Evolutionary conservation across 2,113 vertebrate species (phyloP).

Genomic region (Notechis scutatus): DNA sequence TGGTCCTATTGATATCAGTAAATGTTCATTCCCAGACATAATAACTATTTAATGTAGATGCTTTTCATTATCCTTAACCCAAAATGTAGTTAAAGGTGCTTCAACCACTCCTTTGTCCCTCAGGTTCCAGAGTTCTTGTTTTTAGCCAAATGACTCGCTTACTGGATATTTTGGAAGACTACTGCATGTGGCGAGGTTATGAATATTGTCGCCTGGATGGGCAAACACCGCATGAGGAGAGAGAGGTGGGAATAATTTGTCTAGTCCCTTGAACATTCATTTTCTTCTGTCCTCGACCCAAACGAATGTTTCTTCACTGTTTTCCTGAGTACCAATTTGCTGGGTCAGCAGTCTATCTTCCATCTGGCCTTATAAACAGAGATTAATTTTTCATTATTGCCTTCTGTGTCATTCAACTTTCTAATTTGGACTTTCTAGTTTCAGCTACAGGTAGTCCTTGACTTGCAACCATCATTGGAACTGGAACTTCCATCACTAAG

Average conservation of each 20-base stretch:
- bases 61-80: background rate
- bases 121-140: conserved; percentile 84
- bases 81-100: background rate
- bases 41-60: background rate
- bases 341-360: background rate
- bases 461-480: background rate
- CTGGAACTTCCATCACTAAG: background rate
- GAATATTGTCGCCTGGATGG: conserved; percentile 88
- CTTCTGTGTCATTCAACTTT: background rate
- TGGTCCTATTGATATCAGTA: background rate
- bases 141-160: conserved; percentile 90
- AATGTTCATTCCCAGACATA: background rate
- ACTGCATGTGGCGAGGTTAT: conserved; percentile 88
- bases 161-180: conserved; percentile 87
- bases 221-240: conserved; percentile 84
- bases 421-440: background rate
- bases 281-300: background rate
- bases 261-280: background rate
- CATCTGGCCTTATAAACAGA: background rate
- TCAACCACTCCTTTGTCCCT: background rate
- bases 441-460: background rate
- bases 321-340: background rate
- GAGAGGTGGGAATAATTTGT: conserved; percentile 73
- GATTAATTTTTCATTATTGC: background rate
- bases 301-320: background rate